These are phyloP conservation scores for Agriotes lineatus DNA, from an alignment of 2,888 invertebrate genomes.

Conservation along the genomic window DNA sequence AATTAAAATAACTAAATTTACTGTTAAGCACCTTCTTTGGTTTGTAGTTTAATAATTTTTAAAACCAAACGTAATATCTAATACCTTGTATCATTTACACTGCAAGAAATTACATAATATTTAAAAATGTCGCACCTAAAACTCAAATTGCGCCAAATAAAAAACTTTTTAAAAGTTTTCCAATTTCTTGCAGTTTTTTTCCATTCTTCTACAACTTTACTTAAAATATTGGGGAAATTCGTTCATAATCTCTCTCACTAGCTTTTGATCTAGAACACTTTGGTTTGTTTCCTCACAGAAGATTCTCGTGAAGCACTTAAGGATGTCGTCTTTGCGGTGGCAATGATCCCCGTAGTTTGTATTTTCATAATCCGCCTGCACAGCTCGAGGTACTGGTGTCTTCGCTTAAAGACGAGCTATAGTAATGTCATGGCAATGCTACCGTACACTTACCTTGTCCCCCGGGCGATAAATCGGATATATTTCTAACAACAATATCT, in stretches of 20 bases:
- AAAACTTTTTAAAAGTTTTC: too few species aligned
- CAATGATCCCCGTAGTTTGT: slow-evolving; percentile 84
- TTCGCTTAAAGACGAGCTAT: slow-evolving; percentile 68
- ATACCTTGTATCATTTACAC: too few species aligned
- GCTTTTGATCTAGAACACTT: slow-evolving; percentile 81
- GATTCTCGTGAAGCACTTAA: slow-evolving; percentile 88
- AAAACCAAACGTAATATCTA: too few species aligned
- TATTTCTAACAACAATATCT: slow-evolving; percentile 91
- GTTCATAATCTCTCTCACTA: slow-evolving; percentile 85
- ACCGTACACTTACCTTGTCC: slow-evolving; percentile 74
- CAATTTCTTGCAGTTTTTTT: too few species aligned
- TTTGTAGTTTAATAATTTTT: too few species aligned
- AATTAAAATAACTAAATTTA: too few species aligned
- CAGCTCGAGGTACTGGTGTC: slow-evolving; percentile 83
- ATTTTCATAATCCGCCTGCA: slow-evolving; percentile 83
- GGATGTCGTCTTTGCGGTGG: slow-evolving; percentile 84
- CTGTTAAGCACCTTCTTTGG: too few species aligned
- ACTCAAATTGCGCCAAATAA: too few species aligned
- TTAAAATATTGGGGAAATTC: slow-evolving; percentile 86
- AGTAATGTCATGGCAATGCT: neutral
- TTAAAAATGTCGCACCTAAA: too few species aligned
- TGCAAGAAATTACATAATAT: too few species aligned
- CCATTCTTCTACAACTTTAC: slow-evolving; percentile 43
- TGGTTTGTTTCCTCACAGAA: slow-evolving; percentile 85
- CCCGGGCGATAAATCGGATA: slow-evolving; percentile 91